Percentiles rank a stretch among this genome's conserved stretches.
These are phyloP conservation scores for Pelobates fuscus DNA, from an alignment of 2,113 vertebrate species.

Conservation along the genomic window DNA sequence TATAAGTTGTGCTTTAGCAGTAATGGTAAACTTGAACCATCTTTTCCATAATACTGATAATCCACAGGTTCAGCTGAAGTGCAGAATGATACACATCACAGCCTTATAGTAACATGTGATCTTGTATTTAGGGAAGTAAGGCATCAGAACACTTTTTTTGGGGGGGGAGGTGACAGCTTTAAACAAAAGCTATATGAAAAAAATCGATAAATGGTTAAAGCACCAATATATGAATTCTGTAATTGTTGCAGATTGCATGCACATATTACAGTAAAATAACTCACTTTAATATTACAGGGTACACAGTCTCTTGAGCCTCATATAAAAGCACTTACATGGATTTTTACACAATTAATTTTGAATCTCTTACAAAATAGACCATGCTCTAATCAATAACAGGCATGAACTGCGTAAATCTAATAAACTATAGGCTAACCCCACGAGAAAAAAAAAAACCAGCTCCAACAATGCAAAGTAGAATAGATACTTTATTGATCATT, in stretches of 20 bases:
- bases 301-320: conserved; percentile 57
- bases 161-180: too few relatives aligned
- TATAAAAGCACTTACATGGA: conserved; percentile 66
- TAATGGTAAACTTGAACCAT: too few relatives aligned
- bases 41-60: too few relatives aligned
- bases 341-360: conserved; percentile 69
- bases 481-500: conserved; percentile 57
- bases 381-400: conserved; percentile 55
- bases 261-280: conserved; percentile 56
- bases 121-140: too few relatives aligned
- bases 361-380: conserved; percentile 60
- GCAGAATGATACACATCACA: too few relatives aligned
- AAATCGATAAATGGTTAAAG: too few relatives aligned
- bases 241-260: conserved; percentile 55
- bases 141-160: too few relatives aligned
- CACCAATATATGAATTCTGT: background rate
- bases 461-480: conserved; percentile 54
- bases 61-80: too few relatives aligned
- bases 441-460: conserved; percentile 52
- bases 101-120: too few relatives aligned
- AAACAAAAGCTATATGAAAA: too few relatives aligned
- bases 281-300: conserved; percentile 37
- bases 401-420: conserved; percentile 57
- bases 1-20: too few relatives aligned
- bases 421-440: conserved; percentile 52